Evolutionary conservation across 2,888 invertebrate genomes (phyloP).

Genomic region (Priocnemis perturbator): DNA sequence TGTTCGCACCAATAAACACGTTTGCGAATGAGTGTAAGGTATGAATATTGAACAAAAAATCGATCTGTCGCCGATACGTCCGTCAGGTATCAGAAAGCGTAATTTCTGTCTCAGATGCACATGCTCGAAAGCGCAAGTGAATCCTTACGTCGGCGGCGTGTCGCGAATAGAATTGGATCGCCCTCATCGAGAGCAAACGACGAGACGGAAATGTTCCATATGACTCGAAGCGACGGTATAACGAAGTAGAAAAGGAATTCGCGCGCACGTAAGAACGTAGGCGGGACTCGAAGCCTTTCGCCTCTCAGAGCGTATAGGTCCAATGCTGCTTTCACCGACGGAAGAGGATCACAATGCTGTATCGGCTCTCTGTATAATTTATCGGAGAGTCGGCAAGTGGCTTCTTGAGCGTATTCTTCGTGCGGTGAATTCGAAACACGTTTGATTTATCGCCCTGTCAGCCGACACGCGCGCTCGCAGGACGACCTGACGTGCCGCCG

Average conservation of each 20-base stretch:
- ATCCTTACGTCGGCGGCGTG: no score
- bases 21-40: no score
- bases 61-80: no score
- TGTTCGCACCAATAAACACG: no score
- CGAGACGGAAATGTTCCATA: slow-evolving; percentile 13
- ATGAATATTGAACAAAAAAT: no score
- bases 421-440: neutral
- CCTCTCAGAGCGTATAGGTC: slow-evolving; percentile 27
- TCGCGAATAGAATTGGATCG: no score
- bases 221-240: slow-evolving; percentile 11
- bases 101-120: no score
- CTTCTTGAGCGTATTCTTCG: slow-evolving; percentile 1
- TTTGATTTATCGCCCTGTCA: no score
- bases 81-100: no score
- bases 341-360: slow-evolving; percentile 42
- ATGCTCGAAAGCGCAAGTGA: no score
- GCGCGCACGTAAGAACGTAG: slow-evolving; percentile 44
- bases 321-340: slow-evolving; percentile 49
- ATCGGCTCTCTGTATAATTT: slow-evolving; percentile 20
- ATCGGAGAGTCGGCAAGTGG: slow-evolving; percentile 13
- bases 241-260: slow-evolving; percentile 45
- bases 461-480: no score
- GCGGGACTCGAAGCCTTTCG: slow-evolving; percentile 48
- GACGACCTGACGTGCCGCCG: no score
- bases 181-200: neutral